Conservation (phyloP, 2,888 invertebrate genomes). For the Rotaria socialis region DNA sequence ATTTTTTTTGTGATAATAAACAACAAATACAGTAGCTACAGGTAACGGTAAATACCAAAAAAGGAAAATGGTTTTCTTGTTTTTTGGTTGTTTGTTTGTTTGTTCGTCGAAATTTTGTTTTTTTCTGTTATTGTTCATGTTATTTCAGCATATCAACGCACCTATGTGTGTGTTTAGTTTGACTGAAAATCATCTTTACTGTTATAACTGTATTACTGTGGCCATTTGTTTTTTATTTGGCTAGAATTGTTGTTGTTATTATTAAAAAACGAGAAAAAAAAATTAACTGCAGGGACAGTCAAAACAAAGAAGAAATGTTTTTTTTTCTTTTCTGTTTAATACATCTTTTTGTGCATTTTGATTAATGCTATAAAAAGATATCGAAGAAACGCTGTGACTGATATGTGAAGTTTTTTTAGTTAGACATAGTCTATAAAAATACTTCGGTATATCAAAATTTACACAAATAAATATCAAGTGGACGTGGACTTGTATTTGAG, state of each 20-base stretch:
- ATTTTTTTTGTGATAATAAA: constrained; percentile 11
- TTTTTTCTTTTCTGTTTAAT: not conserved
- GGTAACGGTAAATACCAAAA: not conserved
- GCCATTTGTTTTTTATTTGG: constrained; percentile 25
- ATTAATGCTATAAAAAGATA: too few relatives aligned
- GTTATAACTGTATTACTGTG: constrained; percentile 32
- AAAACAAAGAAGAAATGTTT: not conserved
- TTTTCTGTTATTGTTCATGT: not conserved
- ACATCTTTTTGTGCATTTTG: too few relatives aligned
- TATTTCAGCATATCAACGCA: not conserved
- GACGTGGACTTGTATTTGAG: too few relatives aligned
- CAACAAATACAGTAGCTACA: not conserved
- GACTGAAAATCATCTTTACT: constrained; percentile 29
- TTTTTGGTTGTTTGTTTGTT: not conserved
- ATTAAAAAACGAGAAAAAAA: constrained; percentile 8
- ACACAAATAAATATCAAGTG: too few relatives aligned
- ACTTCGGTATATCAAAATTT: too few relatives aligned
- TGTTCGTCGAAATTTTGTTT: not conserved
- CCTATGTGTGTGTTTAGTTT: not conserved
- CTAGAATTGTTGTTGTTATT: not conserved
- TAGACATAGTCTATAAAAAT: too few relatives aligned
- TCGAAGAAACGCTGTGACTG: too few relatives aligned
- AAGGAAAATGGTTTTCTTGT: not conserved
- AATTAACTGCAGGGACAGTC: not conserved
- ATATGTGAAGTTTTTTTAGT: too few relatives aligned